These are phyloP conservation scores for Drosophila virilis DNA, from an alignment of 1,140 invertebrate genomes.

Conservation along the genomic window DNA sequence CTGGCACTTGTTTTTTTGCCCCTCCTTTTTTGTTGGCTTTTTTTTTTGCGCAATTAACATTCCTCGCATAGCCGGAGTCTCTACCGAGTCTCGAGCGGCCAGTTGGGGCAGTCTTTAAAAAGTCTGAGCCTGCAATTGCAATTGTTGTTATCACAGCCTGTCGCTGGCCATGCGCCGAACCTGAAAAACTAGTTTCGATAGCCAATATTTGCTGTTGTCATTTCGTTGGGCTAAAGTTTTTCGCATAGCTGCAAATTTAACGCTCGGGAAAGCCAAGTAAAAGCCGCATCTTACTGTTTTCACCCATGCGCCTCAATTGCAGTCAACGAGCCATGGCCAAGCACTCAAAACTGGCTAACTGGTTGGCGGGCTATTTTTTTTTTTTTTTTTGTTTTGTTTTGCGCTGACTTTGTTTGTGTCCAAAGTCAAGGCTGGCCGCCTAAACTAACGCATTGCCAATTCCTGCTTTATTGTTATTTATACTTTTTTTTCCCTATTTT, in stretches of 20 bases:
- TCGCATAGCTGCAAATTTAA: slow-evolving; percentile 47
- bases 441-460: background rate
- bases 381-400: slow-evolving; percentile 28
- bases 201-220: slow-evolving; percentile 5
- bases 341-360: slow-evolving; percentile 30
- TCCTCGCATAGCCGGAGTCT: slow-evolving; percentile 52
- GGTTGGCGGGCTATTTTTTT: slow-evolving; percentile 41
- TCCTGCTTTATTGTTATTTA: slow-evolving; percentile 10
- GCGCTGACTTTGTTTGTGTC: slow-evolving; percentile 61
- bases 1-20: slow-evolving; percentile 8
- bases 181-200: slow-evolving; percentile 79
- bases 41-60: slow-evolving; percentile 79
- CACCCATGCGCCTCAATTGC: background rate
- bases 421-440: slow-evolving; percentile 37
- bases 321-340: background rate
- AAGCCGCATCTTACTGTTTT: slow-evolving; percentile 45
- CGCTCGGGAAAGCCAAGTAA: slow-evolving; percentile 71
- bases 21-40: slow-evolving; percentile 33
- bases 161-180: slow-evolving; percentile 66
- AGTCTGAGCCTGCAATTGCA: slow-evolving; percentile 65
- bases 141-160: slow-evolving; percentile 72
- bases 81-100: slow-evolving; percentile 29
- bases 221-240: slow-evolving; percentile 25
- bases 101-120: slow-evolving; percentile 35
- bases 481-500: slow-evolving; percentile 5